Percentiles rank a stretch among this genome's conserved stretches.
These are phyloP conservation scores for Propithecus deckenii DNA, from an alignment of 2,797 vertebrate genomes.

Conservation along the genomic window DNA sequence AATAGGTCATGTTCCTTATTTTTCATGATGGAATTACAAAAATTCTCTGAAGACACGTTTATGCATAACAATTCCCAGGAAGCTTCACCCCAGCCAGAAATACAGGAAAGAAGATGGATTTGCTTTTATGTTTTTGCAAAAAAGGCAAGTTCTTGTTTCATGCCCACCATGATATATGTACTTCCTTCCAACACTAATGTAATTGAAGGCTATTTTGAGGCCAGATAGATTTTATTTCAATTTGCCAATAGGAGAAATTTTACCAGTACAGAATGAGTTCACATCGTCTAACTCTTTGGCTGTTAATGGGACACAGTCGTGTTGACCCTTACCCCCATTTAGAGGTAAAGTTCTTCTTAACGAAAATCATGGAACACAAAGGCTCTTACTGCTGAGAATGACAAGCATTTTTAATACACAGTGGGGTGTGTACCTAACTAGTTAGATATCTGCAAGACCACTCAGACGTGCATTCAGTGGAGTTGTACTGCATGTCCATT, in stretches of 20 bases:
- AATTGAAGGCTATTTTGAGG: neutral
- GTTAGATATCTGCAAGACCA: neutral
- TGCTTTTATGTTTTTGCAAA: neutral
- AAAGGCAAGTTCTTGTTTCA: neutral
- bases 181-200: neutral
- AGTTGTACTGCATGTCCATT: neutral
- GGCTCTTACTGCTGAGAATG: neutral
- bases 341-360: slow-evolving; percentile 10
- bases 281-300: neutral
- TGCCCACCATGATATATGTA: neutral
- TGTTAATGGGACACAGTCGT: neutral
- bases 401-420: neutral
- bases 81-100: neutral
- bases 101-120: neutral
- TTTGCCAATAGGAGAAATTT: neutral
- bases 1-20: neutral
- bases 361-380: neutral
- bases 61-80: neutral
- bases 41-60: neutral
- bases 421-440: neutral
- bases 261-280: neutral
- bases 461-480: neutral
- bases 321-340: neutral
- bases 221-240: neutral
- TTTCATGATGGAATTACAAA: slow-evolving; percentile 1